Percentiles rank a stretch among this genome's conserved stretches.
Conservation (phyloP, 2,113 vertebrate genomes). For the Rhodinocichla rosea region DNA sequence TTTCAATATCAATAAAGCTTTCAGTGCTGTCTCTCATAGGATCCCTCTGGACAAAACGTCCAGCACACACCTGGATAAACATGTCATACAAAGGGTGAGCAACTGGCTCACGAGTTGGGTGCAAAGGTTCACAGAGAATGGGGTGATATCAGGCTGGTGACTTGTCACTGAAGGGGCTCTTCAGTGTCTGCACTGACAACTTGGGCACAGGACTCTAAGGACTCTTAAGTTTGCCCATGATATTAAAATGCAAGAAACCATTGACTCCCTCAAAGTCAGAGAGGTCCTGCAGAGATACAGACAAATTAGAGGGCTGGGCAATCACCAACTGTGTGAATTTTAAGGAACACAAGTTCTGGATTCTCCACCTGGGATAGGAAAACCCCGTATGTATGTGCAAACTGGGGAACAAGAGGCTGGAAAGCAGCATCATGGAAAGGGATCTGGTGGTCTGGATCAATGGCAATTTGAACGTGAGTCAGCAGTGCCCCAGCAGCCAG, state of each 20-base stretch:
- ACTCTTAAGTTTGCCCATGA: not conserved
- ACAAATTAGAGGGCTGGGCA: not conserved
- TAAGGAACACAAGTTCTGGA: not conserved
- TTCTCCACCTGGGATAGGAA: not conserved
- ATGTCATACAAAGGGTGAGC: not conserved
- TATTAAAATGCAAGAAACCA: not conserved
- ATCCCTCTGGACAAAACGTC: not conserved
- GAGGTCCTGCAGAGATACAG: not conserved
- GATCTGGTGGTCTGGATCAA: fast-evolving
- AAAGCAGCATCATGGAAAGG: not conserved
- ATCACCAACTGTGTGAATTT: not conserved
- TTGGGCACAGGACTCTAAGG: not conserved
- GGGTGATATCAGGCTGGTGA: not conserved
- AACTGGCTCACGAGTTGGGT: fast-evolving
- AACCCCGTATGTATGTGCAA: not conserved
- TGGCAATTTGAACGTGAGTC: not conserved
- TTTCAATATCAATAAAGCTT: not conserved
- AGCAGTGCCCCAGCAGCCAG: not conserved
- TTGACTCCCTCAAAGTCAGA: not conserved
- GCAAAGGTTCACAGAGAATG: not conserved
- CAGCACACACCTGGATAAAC: not conserved
- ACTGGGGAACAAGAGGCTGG: not conserved
- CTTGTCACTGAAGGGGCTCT: not conserved
- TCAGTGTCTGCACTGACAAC: not conserved
- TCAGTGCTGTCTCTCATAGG: not conserved